Evolutionary conservation across 2,888 invertebrate genomes (phyloP), one percentile per base, ranked within the genome.

Genomic region (Ashinkailepas kermadecensis): DNA sequence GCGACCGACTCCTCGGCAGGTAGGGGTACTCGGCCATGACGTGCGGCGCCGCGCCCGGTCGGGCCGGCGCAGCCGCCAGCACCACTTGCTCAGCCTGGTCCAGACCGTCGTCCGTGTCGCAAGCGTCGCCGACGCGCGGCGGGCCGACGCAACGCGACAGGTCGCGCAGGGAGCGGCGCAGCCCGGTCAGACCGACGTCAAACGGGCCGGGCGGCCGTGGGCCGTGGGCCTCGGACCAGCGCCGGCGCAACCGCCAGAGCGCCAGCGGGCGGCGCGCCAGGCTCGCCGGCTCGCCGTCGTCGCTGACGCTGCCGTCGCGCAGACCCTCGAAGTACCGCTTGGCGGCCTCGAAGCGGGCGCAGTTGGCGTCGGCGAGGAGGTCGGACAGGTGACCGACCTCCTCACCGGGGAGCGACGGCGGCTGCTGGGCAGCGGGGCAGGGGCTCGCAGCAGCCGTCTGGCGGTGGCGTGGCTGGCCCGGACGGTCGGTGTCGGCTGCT

Each of bases 21-120:
- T 65, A 65, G n/a, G 65, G 65, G 65, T 65, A 65, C n/a, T 65
- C 65, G n/a, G 12, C n/a, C 65, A 65, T 65, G 65, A 65, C 65
- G 3, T 23, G n/a, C 4, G 23, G 65, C 65, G 23, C n/a, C n/a
- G 65, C 8, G n/a, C n/a, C 7, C n/a, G n/a, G n/a, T 23, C 8
- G 18, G 64, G 8, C 64, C 18, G 64, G 18, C 15, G 64, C 15
- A n/a, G 65, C n/a, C 23, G 23, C 65, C 65, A 65, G n/a, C n/a
- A 65, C 65, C 65, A 65, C 65, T 10, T 23, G n/a, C n/a, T 65
- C 65, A 15, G 65, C 65, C n/a, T 15, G 7, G 10, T n/a, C 65
- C n/a, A 65, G 65, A 3, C 65, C 15, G 65, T 65, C 65, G 23
- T 23, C 65, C 39, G 1, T 39, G 39, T 39, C 4, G 39, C 39